Evolutionary conservation across 1,140 invertebrate genomes (phyloP).

Genomic region (Epicauta chinensis): DNA sequence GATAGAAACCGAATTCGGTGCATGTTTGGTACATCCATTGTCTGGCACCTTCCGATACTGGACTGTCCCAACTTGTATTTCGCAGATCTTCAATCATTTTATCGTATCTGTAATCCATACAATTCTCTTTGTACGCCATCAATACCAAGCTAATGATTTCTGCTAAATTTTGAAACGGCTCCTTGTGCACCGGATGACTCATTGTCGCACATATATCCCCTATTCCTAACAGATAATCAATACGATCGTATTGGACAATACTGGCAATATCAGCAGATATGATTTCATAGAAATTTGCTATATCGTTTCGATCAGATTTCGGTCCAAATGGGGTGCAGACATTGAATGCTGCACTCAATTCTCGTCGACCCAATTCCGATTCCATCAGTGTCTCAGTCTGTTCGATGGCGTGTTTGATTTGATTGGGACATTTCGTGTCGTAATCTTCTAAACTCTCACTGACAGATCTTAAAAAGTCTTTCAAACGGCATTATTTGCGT

Average conservation of each 20-base stretch:
- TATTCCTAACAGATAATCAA: constrained; percentile 64
- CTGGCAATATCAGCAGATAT: constrained; percentile 80
- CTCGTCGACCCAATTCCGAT: constrained; percentile 52
- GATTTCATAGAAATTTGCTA: constrained; percentile 72
- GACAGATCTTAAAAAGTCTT: constrained; percentile 7
- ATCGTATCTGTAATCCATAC: constrained; percentile 76
- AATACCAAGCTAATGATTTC: constrained; percentile 63
- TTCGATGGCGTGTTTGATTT: constrained; percentile 56
- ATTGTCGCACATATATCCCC: constrained; percentile 68
- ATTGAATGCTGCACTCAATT: constrained; percentile 61
- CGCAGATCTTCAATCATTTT: constrained; percentile 70
- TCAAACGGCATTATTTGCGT: not conserved
- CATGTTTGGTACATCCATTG: constrained; percentile 96
- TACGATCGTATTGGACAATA: constrained; percentile 87
- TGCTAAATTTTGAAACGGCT: constrained; percentile 65
- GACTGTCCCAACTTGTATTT: constrained; percentile 59
- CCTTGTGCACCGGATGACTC: constrained; percentile 55
- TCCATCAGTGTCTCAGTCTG: constrained; percentile 59
- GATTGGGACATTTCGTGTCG: constrained; percentile 55
- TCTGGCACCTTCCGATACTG: constrained; percentile 57
- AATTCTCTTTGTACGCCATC: constrained; percentile 61
- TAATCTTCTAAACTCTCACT: constrained; percentile 40
- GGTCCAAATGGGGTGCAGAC: constrained; percentile 75
- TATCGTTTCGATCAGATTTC: constrained; percentile 59
- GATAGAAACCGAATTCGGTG: constrained; percentile 92